Percentiles rank a stretch among this genome's conserved stretches.
Conservation (phyloP, 2,113 vertebrate species). For the Microcebus murinus region DNA sequence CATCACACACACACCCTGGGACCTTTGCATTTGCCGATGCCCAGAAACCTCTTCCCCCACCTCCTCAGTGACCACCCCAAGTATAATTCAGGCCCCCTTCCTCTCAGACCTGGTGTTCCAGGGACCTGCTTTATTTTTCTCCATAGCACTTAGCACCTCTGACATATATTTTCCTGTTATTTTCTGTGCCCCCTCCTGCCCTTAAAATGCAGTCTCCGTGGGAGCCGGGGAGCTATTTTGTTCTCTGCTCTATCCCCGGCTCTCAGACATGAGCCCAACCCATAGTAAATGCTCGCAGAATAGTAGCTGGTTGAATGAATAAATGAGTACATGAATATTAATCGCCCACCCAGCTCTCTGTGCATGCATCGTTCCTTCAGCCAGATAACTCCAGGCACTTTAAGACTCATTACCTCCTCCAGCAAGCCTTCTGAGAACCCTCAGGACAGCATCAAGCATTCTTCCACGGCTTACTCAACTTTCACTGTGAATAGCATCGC, state of each 20-base stretch:
- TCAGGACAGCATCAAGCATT: background rate
- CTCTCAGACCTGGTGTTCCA: background rate
- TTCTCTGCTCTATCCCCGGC: background rate
- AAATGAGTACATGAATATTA: background rate
- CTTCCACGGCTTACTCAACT: background rate
- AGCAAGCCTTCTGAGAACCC: background rate
- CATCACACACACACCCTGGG: too few relatives aligned
- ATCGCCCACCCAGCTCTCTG: background rate
- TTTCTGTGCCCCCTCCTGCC: background rate
- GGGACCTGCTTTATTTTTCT: background rate
- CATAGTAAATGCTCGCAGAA: background rate
- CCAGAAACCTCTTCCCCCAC: background rate
- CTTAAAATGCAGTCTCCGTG: background rate
- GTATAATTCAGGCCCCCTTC: background rate
- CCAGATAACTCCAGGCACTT: background rate
- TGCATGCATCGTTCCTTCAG: background rate
- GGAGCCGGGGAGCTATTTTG: background rate
- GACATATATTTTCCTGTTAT: background rate
- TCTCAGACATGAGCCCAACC: background rate
- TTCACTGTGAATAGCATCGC: background rate
- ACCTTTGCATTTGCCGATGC: background rate
- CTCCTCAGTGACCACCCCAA: background rate
- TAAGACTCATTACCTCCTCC: background rate
- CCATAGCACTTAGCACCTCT: background rate
- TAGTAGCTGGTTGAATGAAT: background rate